These are phyloP conservation scores for Hemibagrus wyckioides DNA, from an alignment of 2,113 vertebrate species.

Conservation along the genomic window DNA sequence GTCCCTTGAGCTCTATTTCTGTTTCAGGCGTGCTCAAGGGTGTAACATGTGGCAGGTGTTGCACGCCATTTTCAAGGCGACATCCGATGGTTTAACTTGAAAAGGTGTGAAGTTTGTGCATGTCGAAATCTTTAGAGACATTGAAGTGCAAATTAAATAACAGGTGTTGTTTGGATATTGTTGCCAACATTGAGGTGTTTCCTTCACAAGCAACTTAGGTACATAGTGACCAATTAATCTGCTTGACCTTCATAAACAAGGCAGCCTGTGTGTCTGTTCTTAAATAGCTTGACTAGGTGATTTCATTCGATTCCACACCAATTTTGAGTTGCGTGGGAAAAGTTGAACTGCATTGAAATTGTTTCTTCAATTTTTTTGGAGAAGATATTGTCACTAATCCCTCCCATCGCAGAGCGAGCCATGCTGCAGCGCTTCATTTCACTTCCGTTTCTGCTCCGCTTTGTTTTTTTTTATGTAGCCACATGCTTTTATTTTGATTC, in stretches of 20 bases:
- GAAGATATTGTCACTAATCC: neutral
- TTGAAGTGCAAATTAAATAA: slow-evolving; percentile 27
- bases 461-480: no score
- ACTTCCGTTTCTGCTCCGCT: no score
- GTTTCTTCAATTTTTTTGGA: neutral
- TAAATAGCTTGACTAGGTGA: slow-evolving; percentile 47
- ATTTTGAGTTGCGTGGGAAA: neutral
- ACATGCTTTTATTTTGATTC: no score
- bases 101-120: slow-evolving; percentile 22
- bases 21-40: slow-evolving; percentile 21
- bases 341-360: neutral
- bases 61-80: slow-evolving; percentile 4
- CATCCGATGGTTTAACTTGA: slow-evolving; percentile 1
- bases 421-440: no score
- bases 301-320: neutral
- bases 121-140: neutral
- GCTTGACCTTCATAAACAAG: slow-evolving; percentile 24
- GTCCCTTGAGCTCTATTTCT: slow-evolving; percentile 18
- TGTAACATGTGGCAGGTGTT: slow-evolving; percentile 45
- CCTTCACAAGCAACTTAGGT: neutral
- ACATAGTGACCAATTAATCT: neutral
- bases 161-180: slow-evolving; percentile 2
- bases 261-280: slow-evolving; percentile 43
- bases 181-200: slow-evolving; percentile 2
- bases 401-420: no score